Evolutionary conservation across 2,888 invertebrate genomes (phyloP), one percentile per base, ranked within the genome.

Genomic region (Chromoteleia sp.): DNA sequence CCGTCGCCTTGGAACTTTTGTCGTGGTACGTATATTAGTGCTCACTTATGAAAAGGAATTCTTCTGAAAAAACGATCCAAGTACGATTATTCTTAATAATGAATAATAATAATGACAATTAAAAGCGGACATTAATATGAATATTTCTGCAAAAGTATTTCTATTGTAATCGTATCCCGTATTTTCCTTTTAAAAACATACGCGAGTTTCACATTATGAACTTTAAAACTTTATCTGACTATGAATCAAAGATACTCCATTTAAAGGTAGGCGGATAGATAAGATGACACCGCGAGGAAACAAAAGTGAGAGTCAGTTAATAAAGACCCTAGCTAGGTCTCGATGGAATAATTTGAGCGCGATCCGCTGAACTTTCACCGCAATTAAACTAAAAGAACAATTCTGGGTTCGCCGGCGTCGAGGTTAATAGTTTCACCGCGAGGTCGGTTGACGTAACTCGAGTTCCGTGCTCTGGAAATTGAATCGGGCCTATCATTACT

Each of bases 311-410:
- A 59, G 68, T 30, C 19, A 0, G 17, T 54, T 30, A 54, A 41
- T 50, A 30, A 36, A 58, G 71, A 59, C 10, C n/a, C 14, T 36
- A 50, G 33, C 8, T n/a, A 3, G 8, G 14, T 25, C 19, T 10
- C 19, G 33, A 33, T 21, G 39, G 12, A 70, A 70, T 50, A 58
- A 63, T 70, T 70, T 56, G 52, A 67, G 71, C 39, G 43, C 50
- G 41, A 73, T 59, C 71, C 48, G 68, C 77, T 85, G 86, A 86
- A 87, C 88, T 87, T 87, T 89, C 89, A 88, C 88, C 86, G 87
- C 87, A 85, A 88, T 88, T 88, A 87, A 86, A 85, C 84, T 78
- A 73, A 85, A 82, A 85, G 85, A 86, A 88, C 84, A 85, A 87
- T 86, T 85, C 83, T 83, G 84, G 83, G 83, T 83, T 81, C 75